Base-by-base conservation (phyloP, 2,888 invertebrate genomes). In the Bimastos eiseni region DNA sequence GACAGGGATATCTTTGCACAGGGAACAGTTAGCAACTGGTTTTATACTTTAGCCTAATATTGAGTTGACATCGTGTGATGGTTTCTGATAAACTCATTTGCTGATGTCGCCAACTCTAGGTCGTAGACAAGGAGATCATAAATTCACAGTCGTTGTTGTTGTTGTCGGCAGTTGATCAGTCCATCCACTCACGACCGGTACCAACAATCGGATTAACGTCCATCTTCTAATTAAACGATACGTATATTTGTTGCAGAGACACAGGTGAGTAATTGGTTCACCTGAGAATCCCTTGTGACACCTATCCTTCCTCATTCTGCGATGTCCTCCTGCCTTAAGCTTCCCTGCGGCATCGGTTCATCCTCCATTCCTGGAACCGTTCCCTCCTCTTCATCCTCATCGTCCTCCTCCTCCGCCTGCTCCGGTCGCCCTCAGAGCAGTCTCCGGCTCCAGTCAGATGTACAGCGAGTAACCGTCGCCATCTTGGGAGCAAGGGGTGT, bases 401-500 rank as follows among this genome's bases (percentile, higher is more conserved):
- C 86, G 36, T 86, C 86, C 11, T 70, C 86, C 11, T 86, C 86
- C n/a, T 86, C 86, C 34, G 34, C 86, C 21, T 34, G 13, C 30
- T 86, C 86, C 86, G 33, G 86, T 34, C 36, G 19, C 36, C 86
- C 21, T 24, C 86, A 37, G 86, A 86, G 86, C 86, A 86, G 86
- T 24, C 41, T 41, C 11, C 11, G 41, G 24, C 90, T 83, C 11
- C 89, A 83, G 24, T 83, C 83, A 84, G 91, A 90, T 36, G 55
- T 91, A 30, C 92, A 97, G 94, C 96, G 97, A 93, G 97, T 97
- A 94, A 97, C 97, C 95, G 97, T 98, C 93, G 97, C 97, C 92
- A 96, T 98, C 93, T 96, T 98, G 93, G 98, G 98, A 92, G 98
- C 98, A 91, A 97, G 97, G 41, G 97, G 97, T 92, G 98, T 98